Evolutionary conservation across 92 coral and sea anemone species (phyloP), one percentile per base, ranked within the genome.

Genomic region (Meandrina meandrites): DNA sequence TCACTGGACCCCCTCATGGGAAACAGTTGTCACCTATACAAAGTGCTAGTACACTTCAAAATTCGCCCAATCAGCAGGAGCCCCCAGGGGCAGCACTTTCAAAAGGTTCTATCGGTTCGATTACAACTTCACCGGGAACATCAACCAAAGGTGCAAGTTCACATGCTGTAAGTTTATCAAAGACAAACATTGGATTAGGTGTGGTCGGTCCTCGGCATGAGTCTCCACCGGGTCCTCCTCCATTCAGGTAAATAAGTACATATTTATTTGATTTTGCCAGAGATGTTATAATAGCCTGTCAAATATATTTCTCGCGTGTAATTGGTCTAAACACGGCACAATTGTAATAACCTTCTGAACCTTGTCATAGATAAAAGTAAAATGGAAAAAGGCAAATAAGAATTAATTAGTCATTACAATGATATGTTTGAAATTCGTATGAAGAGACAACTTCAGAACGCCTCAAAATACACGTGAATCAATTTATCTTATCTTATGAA

Each of bases 11-110:
- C 78, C 83, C 93, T 18, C 93, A 94, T 67, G 98, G 91, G 24
- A 91, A 94, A 79, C 98, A 94, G 81, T 83, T 94, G 83, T 94
- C 98, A 10, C 98, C 98, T 11, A 94, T 94, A 70, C 95, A 92
- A 84, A 88, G 93, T 75, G 95, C 96, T 48, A 92, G 92, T 57
- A 91, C 87, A 1, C 84, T 71, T 31, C 54, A 88, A 79, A 90
- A 91, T 85, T 93, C 96, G 5, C 94, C 98, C 24, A 80, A 91
- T 8, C 85, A 81, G 42, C 85, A 79, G 51, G 98, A 94, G 57
- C 36, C 88, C 45, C 75, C 86, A n/a, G 89, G 88, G 58, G 80
- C 88, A 51, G 60, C 77, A 40, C 75, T 90, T 22, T 76, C 88
- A 45, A 82, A 82, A 60, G 92, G 89, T 18, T 73, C 89, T 30